Base-by-base conservation (phyloP, 1,140 invertebrate genomes). In the Ceratosolen solmsi region DNA sequence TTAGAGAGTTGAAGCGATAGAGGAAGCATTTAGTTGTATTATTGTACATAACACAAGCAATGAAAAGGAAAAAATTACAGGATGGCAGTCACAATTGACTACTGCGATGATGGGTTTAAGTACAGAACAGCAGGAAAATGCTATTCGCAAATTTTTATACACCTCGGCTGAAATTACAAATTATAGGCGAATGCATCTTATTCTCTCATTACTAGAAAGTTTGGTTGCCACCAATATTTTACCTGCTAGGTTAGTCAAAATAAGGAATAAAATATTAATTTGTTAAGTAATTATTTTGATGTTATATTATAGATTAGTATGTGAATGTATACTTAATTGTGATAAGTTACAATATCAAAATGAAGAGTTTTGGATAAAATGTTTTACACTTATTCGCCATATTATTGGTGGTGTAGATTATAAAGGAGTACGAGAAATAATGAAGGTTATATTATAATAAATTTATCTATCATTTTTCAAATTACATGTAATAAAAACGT, bases 381-480 rank as follows among this genome's bases (percentile, higher is more conserved):
- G 95, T 88, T 99, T 99, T 91, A 93, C 94, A 80, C 92, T 99
- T 5, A 95, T 99, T 60, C 93, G 95, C 85, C 95, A 94, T 87
- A 95, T 98, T 80, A 96, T 99, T 87, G 94, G 95, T 54, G 95
- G 96, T 80, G 98, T 99, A 17, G 97, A 98, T 90, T 99, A 99
- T 88, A 99, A 99, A 92, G 97, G 96, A 68, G 96, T 98, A 1
- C 91, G 97, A 85, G 96, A 97, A 92, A 96, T 98, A 56, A 96
- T 98, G 96, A 97, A 97, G 92, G 96, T 96, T 92, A 83, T 83
- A 46, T 80, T 72, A 54, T n/a, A n/a, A 0, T 46, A 58, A 22
- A 63, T 38, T 79, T 0, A 80, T 84, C 63, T 84, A 84, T 77
- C 83, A 88, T 90, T 93, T 73, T 78, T 95, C 94, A 15, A 54